Base-by-base conservation (phyloP, 2,113 vertebrate species). In the Candoia aspera region DNA sequence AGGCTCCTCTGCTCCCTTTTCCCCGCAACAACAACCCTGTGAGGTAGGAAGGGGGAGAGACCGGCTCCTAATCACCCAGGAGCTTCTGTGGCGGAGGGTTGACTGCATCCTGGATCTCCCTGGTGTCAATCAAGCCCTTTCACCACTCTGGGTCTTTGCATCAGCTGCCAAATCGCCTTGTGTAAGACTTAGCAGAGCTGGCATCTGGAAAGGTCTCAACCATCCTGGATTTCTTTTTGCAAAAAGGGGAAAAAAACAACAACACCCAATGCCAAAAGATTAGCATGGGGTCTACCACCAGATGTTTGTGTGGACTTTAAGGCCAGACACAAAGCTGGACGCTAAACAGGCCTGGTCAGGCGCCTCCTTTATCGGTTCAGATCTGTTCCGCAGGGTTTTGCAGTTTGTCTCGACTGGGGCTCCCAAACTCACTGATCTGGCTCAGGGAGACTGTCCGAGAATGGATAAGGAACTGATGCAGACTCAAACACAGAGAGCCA, bases 381-480 rank as follows among this genome's bases (percentile, higher is more conserved):
- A 83, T 11, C 26, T 60, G 83, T 42, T 37, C 57, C 53, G 29
- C 42, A 42, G 42, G 42, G 42, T 42, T 3, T 42, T 42, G 42
- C 55, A 11, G 86, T 21, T 59, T 59, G 49, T 91, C 88, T 91
- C 88, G 53, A 68, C 95, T 62, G 62, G 88, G 91, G 33, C 13
- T 57, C 2, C 46, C 17, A 5, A 5, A 49, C 49, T 49, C 49
- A 49, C 49, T 5, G 2, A 49, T 49, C 49, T 8, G 49, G 49
- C 49, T 49, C 49, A 49, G 49, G 49, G 49, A 49, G 49, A 49
- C 49, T 49, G 49, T 49, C 49, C 6, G 49, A 8, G 49, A 49
- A 5, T 5, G 49, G 49, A 8, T 49, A 49, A 49, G 49, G 49
- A 49, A 49, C 49, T 49, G 49, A 5, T 49, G 49, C 49, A 49